These are phyloP conservation scores for Amphipoea lucens DNA, from an alignment of 2,888 invertebrate genomes.

Conservation along the genomic window DNA sequence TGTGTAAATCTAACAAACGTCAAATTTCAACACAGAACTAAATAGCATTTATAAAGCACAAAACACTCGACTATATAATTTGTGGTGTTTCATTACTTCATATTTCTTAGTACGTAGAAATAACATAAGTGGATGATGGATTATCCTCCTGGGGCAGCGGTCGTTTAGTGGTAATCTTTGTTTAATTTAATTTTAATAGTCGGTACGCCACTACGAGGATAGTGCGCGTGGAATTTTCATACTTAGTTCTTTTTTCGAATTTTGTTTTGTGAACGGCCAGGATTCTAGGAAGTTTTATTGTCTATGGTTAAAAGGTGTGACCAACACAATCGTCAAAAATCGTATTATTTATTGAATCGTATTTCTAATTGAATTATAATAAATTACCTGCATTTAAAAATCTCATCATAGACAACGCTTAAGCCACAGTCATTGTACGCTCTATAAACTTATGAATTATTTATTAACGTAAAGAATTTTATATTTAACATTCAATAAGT, in stretches of 20 bases:
- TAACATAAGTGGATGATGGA: slow-evolving; percentile 79
- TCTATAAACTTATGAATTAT: slow-evolving; percentile 61
- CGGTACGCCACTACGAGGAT: slow-evolving; percentile 72
- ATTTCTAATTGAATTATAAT: neutral
- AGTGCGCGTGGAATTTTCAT: slow-evolving; percentile 65
- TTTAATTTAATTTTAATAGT: slow-evolving; percentile 87
- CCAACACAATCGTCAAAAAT: neutral
- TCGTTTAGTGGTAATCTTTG: slow-evolving; percentile 83
- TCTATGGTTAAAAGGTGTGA: slow-evolving; percentile 9
- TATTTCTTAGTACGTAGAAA: slow-evolving; percentile 77
- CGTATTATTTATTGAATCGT: neutral
- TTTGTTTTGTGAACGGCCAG: slow-evolving; percentile 7
- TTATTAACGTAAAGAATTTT: slow-evolving; percentile 51
- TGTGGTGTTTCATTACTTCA: slow-evolving; percentile 82
- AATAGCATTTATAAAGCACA: slow-evolving; percentile 71
- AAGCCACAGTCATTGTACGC: slow-evolving; percentile 47
- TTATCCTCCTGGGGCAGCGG: slow-evolving; percentile 70
- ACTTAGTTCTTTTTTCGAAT: slow-evolving; percentile 31
- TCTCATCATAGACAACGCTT: neutral
- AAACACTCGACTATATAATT: slow-evolving; percentile 72
- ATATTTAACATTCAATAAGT: slow-evolving; percentile 59
- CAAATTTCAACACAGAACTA: slow-evolving; percentile 65
- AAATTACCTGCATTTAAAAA: slow-evolving; percentile 15
- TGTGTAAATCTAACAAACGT: slow-evolving; percentile 67
- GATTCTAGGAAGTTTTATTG: neutral